phyloP scores from a whole-genome alignment of 2,888 invertebrate species.

The Agrotis puta region DNA sequence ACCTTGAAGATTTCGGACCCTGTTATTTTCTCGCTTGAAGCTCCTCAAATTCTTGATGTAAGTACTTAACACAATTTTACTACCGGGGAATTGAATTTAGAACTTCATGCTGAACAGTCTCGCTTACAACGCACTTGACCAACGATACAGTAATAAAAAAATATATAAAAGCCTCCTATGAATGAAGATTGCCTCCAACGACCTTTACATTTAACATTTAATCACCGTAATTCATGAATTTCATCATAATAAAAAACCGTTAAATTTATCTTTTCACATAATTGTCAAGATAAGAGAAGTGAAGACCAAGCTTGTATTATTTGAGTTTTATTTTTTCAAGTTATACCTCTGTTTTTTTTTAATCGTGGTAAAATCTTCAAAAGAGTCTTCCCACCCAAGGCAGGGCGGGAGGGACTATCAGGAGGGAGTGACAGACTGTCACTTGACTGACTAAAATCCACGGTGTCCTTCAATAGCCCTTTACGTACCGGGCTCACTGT shows the following conservation, averaged over 20 bases:
- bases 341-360: conserved; percentile 18
- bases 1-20: no score
- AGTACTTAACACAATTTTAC: no score
- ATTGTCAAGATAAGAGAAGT: conserved; percentile 38
- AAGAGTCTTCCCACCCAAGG: no score
- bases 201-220: conserved; percentile 8
- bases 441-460: no score
- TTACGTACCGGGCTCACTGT: no score
- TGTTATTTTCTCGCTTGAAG: no score
- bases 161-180: not conserved
- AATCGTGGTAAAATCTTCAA: no score
- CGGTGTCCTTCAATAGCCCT: no score
- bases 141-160: not conserved
- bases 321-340: conserved; percentile 32
- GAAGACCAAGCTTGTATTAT: conserved; percentile 21
- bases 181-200: not conserved
- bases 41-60: no score
- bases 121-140: no score
- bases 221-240: conserved; percentile 24
- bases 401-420: no score
- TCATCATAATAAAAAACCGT: conserved; percentile 25
- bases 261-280: conserved; percentile 35
- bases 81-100: not conserved
- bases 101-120: not conserved
- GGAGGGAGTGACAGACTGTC: no score